Conservation (phyloP, 2,797 vertebrate species). For the Monodelphis domestica region DNA sequence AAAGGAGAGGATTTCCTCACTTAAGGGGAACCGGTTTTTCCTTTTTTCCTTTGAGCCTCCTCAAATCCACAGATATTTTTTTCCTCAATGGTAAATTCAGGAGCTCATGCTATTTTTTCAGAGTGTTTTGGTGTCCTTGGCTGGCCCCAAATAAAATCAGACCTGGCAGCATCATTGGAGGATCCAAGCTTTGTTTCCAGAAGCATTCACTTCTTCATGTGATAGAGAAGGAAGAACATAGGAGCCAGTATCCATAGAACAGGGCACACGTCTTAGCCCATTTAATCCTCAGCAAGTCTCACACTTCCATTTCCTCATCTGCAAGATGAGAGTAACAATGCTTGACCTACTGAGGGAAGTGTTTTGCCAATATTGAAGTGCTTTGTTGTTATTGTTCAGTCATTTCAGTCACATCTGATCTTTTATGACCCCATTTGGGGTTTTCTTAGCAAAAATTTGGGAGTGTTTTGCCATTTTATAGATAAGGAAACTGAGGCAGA, state of each 20-base stretch:
- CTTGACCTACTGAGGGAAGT: neutral
- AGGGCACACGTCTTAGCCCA: neutral
- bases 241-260: neutral
- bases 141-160: neutral
- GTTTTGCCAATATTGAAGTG: neutral
- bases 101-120: neutral
- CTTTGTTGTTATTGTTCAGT: too few species aligned
- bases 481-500: too few species aligned
- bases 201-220: neutral
- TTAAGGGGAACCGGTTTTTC: neutral
- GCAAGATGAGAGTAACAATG: neutral
- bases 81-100: neutral
- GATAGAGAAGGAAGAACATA: neutral
- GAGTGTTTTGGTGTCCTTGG: neutral
- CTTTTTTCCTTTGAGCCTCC: neutral
- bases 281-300: neutral
- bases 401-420: too few species aligned
- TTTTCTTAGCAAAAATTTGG: too few species aligned
- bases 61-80: conserved; percentile 4
- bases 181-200: neutral
- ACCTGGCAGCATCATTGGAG: neutral
- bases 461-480: too few species aligned
- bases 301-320: neutral
- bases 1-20: conserved; percentile 21
- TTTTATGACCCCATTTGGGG: too few species aligned